A percentile compares a stretch with the other conserved stretches of the same genome.
Evolutionary conservation across 1,140 invertebrate species (phyloP).

Genomic region (Vanessa atalanta): DNA sequence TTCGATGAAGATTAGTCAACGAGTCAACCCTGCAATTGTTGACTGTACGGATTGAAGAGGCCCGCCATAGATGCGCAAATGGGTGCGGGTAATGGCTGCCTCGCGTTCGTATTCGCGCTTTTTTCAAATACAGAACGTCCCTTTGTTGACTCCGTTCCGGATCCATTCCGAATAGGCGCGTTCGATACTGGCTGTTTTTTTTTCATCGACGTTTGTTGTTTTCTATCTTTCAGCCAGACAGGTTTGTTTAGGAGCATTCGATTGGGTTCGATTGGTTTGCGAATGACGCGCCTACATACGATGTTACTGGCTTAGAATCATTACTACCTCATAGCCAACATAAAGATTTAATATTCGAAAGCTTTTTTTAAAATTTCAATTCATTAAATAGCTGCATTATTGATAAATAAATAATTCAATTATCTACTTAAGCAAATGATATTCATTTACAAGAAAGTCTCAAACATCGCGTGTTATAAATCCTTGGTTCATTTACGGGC

Average conservation of each 20-base stretch:
- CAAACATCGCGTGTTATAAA: conserved; percentile 12
- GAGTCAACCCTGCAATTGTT: conserved; percentile 70
- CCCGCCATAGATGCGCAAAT: conserved; percentile 70
- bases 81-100: conserved; percentile 72
- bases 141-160: conserved; percentile 73
- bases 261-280: conserved; percentile 50
- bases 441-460: conserved; percentile 11
- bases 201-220: conserved; percentile 57
- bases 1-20: conserved; percentile 14
- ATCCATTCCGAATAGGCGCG: conserved; percentile 69
- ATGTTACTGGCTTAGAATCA: not conserved
- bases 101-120: conserved; percentile 72
- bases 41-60: conserved; percentile 75
- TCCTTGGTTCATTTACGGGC: conserved; percentile 23
- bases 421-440: not conserved
- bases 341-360: not conserved
- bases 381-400: no score
- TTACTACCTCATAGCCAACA: not conserved
- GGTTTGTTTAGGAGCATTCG: conserved; percentile 52
- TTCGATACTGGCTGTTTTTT: conserved; percentile 67
- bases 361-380: not conserved
- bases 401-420: not conserved
- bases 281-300: conserved; percentile 16
- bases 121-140: conserved; percentile 72
- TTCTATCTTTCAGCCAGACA: conserved; percentile 53